Conservation (phyloP, 2,113 vertebrate species). For the Lepus timidus region DNA sequence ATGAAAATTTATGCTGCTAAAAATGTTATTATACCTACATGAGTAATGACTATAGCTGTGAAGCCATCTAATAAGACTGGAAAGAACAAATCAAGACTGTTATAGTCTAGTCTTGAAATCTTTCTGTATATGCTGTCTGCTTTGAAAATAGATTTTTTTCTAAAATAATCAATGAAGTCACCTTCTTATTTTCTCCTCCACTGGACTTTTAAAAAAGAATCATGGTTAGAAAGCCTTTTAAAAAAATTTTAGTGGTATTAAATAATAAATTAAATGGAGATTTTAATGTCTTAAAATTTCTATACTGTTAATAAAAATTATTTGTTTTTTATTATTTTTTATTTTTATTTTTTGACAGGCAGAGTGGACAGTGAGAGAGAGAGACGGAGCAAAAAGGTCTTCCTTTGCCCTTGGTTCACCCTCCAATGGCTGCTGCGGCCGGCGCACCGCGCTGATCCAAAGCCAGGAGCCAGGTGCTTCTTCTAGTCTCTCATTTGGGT, state of each 20-base stretch:
- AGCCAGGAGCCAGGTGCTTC: too few species aligned
- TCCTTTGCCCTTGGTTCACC: too few species aligned
- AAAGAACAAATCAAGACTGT: conserved; percentile 34
- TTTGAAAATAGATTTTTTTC: background rate
- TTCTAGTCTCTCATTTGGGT: too few species aligned
- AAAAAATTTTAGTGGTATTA: background rate
- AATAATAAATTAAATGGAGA: background rate
- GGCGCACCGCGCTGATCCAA: too few species aligned
- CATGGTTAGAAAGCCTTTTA: background rate
- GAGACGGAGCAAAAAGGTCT: too few species aligned
- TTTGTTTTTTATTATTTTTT: background rate
- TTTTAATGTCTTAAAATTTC: background rate
- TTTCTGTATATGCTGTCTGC: background rate
- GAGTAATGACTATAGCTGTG: background rate
- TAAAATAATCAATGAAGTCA: background rate
- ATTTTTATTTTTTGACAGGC: too few species aligned
- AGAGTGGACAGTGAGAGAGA: too few species aligned
- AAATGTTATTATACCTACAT: background rate
- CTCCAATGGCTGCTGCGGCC: too few species aligned
- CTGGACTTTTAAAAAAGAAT: background rate
- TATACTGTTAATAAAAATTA: background rate
- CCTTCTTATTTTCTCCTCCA: background rate
- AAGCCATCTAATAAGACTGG: background rate
- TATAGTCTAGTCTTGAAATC: background rate
- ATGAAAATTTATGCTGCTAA: conserved; percentile 31